Evolutionary conservation across 2,113 vertebrate genomes (phyloP), one percentile per base, ranked within the genome.

Genomic region (Fulica atra): DNA sequence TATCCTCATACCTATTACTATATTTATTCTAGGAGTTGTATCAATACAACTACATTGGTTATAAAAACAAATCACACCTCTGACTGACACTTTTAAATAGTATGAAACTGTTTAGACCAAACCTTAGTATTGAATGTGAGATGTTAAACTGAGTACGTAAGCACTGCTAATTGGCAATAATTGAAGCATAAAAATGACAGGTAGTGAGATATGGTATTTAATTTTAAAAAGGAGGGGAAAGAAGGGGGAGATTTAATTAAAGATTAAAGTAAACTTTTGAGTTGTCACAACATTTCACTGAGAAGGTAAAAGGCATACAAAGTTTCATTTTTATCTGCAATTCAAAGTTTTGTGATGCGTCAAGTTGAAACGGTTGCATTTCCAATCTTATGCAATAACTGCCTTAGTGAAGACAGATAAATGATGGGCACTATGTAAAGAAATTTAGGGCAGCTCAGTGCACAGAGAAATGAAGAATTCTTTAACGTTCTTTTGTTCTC

Each of bases 61-160:
- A 80, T 82, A 86, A 81, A 94, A 92, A 85, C 46, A 95, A 94
- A 95, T 31, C 36, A 16, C 19, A 28, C 5, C n/a, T 42, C 53
- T 90, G 88, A 92, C 4, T 86, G 91, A 95, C 95, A 94, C 65
- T 33, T 89, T 89, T 93, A 95, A 93, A 89, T 21, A 71, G 59
- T 31, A 86, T 13, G 74, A 81, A 92, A 73, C 18, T 81, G 54
- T 68, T 94, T 31, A 44, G 42, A 44, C 18, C 60, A 64, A 92
- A 40, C 35, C 33, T 28, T 25, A 65, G 64, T 19, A 48, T 2
- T 86, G 76, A 72, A 76, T 17, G 73, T 50, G 81, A 86, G 78
- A 42, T 59, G 25, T 56, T 46, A 78, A 86, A 68, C 33, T 61
- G 60, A 50, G 79, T 7, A 74, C 25, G 11, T 23, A 76, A 83